A percentile compares a stretch with the other conserved stretches of the same genome.
Conservation (phyloP, 2,113 vertebrate genomes). For the Barbus barbus region DNA sequence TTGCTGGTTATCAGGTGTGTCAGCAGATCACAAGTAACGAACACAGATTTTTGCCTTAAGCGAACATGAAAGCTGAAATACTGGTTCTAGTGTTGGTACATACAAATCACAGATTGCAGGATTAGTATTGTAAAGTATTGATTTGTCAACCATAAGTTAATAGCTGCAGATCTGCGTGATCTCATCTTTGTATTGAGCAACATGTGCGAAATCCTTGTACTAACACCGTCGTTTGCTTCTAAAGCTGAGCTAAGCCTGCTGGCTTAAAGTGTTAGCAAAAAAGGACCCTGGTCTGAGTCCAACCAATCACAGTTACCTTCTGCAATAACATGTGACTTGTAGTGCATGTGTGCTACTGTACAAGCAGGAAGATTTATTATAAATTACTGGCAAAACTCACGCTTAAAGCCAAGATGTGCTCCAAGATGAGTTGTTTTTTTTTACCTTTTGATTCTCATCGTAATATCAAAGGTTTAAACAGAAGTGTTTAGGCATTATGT, state of each 20-base stretch:
- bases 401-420: too few relatives aligned
- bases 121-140: background rate
- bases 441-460: too few relatives aligned
- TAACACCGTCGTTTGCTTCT: conserved; percentile 43
- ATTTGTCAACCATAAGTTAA: background rate
- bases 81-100: background rate
- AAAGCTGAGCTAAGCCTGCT: conserved; percentile 49
- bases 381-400: conserved; percentile 26
- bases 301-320: conserved; percentile 12
- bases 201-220: conserved; percentile 43
- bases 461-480: too few relatives aligned
- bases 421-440: background rate
- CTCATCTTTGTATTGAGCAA: too few relatives aligned
- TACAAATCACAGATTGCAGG: conserved; percentile 17
- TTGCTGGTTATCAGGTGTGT: background rate
- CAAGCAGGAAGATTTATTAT: conserved; percentile 35
- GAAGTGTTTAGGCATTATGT: too few relatives aligned
- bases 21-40: background rate
- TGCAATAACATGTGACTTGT: conserved; percentile 42
- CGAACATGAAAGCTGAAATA: background rate
- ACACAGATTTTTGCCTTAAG: background rate
- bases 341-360: background rate
- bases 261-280: conserved; percentile 57
- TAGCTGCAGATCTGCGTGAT: too few relatives aligned
- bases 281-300: conserved; percentile 15